A percentile compares a stretch with the other conserved stretches of the same genome.
Evolutionary conservation across 2,113 vertebrate genomes (phyloP).

Genomic region (Gobius niger): DNA sequence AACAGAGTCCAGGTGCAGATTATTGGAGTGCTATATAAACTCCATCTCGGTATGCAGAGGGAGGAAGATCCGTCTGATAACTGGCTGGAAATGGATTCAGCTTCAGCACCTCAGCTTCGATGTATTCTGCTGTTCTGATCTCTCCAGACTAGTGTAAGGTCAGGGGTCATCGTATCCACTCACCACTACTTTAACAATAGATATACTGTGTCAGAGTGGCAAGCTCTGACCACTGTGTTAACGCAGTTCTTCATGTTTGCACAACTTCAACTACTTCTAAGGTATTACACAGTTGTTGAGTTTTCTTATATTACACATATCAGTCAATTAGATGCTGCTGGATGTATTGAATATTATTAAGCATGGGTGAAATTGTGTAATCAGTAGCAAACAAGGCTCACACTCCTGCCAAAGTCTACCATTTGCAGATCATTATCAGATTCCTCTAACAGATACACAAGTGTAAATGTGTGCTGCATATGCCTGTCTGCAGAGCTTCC

Average conservation of each 20-base stretch:
- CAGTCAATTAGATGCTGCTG: constrained; percentile 52
- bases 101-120: constrained; percentile 64
- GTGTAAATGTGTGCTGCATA: constrained; percentile 36
- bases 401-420: constrained; percentile 8
- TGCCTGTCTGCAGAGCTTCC: constrained; percentile 40
- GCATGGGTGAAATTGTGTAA: background rate
- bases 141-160: constrained; percentile 66
- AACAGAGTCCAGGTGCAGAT: constrained; percentile 75
- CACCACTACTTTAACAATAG: constrained; percentile 22
- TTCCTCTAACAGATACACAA: background rate
- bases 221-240: constrained; percentile 63
- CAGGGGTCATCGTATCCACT: constrained; percentile 50
- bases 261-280: constrained; percentile 39
- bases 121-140: constrained; percentile 69
- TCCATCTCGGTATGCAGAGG: constrained; percentile 74
- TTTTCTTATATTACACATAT: constrained; percentile 30
- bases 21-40: constrained; percentile 61
- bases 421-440: constrained; percentile 15
- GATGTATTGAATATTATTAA: constrained; percentile 30
- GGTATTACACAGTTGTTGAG: constrained; percentile 10
- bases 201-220: constrained; percentile 46
- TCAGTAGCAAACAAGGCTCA: background rate
- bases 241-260: constrained; percentile 42
- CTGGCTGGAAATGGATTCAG: constrained; percentile 54
- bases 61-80: constrained; percentile 69